Evolutionary conservation across 1,140 invertebrate species (phyloP).

Genomic region (Harlomillsia oculata): DNA sequence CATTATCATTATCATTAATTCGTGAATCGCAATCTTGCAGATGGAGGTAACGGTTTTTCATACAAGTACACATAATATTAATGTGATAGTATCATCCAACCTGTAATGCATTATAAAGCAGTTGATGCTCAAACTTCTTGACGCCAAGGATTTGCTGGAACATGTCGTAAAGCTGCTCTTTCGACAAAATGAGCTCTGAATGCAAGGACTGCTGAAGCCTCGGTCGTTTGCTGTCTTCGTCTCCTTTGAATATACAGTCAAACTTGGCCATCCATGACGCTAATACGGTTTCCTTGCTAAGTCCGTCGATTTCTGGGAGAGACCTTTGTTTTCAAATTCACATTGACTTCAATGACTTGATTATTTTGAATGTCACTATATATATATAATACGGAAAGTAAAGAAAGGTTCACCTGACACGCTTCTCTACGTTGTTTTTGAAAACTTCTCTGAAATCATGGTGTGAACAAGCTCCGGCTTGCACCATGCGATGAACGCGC

Average conservation of each 20-base stretch:
- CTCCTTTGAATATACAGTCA: slow-evolving; percentile 95
- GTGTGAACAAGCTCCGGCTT: slow-evolving; percentile 91
- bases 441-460: slow-evolving; percentile 98
- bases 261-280: slow-evolving; percentile 99
- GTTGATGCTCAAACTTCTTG: slow-evolving; percentile 99
- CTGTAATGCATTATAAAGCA: slow-evolving; percentile 96
- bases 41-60: not conserved
- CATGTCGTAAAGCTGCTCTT: slow-evolving; percentile 98
- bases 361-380: not conserved
- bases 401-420: slow-evolving; percentile 59
- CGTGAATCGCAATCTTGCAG: no score
- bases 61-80: no score
- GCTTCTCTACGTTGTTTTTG: slow-evolving; percentile 92
- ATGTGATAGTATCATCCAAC: no score
- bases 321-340: slow-evolving; percentile 51
- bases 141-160: slow-evolving; percentile 97
- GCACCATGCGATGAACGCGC: slow-evolving; percentile 82
- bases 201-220: slow-evolving; percentile 80
- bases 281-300: slow-evolving; percentile 97
- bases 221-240: slow-evolving; percentile 77
- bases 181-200: slow-evolving; percentile 82
- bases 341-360: not conserved
- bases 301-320: slow-evolving; percentile 95
- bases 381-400: not conserved
- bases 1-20: no score